These are phyloP conservation scores for Drosophila buzzatii DNA, from an alignment of 2,888 invertebrate species.

Conservation along the genomic window DNA sequence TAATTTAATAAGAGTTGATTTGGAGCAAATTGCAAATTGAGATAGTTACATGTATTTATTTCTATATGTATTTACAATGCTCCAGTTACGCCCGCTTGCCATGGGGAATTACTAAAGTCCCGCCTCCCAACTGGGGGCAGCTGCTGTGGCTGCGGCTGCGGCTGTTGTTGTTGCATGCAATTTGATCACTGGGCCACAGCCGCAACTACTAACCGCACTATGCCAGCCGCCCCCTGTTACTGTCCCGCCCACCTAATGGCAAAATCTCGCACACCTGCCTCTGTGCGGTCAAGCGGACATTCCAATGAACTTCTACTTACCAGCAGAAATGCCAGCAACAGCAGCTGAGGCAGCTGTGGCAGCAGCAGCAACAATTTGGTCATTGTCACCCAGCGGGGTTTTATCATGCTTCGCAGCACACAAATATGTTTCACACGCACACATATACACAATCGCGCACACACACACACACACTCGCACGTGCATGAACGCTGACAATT, in stretches of 20 bases:
- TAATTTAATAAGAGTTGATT: neutral
- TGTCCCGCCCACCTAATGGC: neutral
- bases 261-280: conserved; percentile 31
- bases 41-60: neutral
- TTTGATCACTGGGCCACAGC: conserved; percentile 22
- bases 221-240: neutral
- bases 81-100: conserved; percentile 4
- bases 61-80: neutral
- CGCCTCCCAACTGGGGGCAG: conserved; percentile 5
- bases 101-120: neutral
- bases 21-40: neutral
- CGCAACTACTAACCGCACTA: conserved; percentile 9
- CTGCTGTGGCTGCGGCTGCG: neutral
- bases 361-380: conserved; percentile 8
- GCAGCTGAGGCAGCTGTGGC: neutral
- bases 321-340: conserved; percentile 11
- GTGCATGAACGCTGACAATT: conserved; percentile 17
- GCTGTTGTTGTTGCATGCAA: conserved; percentile 9
- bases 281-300: conserved; percentile 28
- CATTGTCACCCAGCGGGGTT: conserved; percentile 29
- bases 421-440: conserved; percentile 21
- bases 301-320: conserved; percentile 31
- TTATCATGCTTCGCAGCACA: conserved; percentile 31
- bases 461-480: neutral
- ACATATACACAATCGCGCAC: neutral